Evolutionary conservation across 2,888 invertebrate species (phyloP), one percentile per base, ranked within the genome.

Genomic region (Drosophila subquinaria): DNA sequence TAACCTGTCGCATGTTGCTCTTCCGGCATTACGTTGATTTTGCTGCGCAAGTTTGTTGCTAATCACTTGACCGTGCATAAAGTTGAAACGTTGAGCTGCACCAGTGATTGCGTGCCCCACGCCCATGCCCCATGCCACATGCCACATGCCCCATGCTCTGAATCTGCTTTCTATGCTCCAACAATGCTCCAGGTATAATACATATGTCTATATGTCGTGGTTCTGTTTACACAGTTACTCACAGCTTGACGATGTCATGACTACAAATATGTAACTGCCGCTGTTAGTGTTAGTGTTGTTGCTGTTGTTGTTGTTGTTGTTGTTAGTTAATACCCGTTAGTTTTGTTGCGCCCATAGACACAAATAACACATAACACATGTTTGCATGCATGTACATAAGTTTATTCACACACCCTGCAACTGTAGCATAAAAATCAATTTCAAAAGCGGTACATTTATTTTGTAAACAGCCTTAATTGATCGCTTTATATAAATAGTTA

Each of bases 41-140:
- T 61, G 82, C 79, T 69, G 74, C 71, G 73, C 77, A 83, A 83
- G 76, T 88, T 88, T 86, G 82, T 81, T 84, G 83, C 87, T 90
- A 90, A 90, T 90, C 88, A 90, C 87, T 88, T 89, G 87, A 83
- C 76, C 85, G 76, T 76, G 72, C 60, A 82, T 69, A 82, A 79
- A 83, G 88, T 88, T 88, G 73, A 81, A 86, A 80, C 68, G 77
- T 71, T 73, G 64, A 64, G 71, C 69, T 74, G 67, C 69, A 57
- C 77, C 77, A 65, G 76, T 83, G 87, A 83, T 82, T 89, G 79
- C 86, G 73, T 73, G 76, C 66, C 63, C 73, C 69, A 61, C 20
- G 56, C 65, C 35, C 48, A 51, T 50, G 51, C 42, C 30, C 15
- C 17, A 33, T 45, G 27, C 27, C 27, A 1, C 27, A 27, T 27